Conservation (phyloP, 2,113 vertebrate genomes). For the human (Homo sapiens) region DNA sequence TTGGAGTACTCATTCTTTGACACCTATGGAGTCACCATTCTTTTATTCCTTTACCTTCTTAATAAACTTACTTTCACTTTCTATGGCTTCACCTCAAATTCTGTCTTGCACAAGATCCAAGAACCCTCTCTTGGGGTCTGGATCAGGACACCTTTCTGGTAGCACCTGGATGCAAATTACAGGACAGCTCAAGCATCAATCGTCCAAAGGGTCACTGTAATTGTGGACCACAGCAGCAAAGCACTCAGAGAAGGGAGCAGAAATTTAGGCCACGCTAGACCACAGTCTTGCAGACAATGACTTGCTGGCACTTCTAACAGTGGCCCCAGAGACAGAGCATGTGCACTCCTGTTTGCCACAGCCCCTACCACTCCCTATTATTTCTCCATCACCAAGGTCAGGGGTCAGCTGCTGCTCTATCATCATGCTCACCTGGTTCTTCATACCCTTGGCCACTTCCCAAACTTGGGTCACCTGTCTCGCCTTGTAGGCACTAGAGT, state of each 20-base stretch:
- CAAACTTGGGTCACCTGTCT: not conserved
- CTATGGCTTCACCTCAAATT: too few relatives aligned
- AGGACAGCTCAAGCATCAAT: not conserved
- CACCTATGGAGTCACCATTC: too few relatives aligned
- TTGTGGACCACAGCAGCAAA: rapidly evolving
- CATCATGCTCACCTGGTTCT: rapidly evolving
- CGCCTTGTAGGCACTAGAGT: not conserved
- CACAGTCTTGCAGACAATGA: not conserved
- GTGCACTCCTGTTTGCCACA: not conserved
- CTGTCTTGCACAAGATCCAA: too few relatives aligned
- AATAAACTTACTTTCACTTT: too few relatives aligned
- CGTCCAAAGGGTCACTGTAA: not conserved
- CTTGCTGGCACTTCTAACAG: not conserved
- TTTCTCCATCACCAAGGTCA: not conserved
- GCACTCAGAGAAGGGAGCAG: not conserved
- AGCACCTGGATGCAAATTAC: not conserved
- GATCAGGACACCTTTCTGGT: too few relatives aligned
- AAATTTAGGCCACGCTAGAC: not conserved
- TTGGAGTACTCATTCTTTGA: too few relatives aligned
- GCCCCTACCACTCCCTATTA: not conserved
- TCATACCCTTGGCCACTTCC: not conserved
- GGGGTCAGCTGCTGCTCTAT: not conserved
- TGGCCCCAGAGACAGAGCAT: not conserved
- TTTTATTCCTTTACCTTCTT: too few relatives aligned
- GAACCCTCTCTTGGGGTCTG: too few relatives aligned